Percentiles rank a stretch among this genome's conserved stretches.
Evolutionary conservation across 2,113 vertebrate species (phyloP).

Genomic region (Centropus unirufus): DNA sequence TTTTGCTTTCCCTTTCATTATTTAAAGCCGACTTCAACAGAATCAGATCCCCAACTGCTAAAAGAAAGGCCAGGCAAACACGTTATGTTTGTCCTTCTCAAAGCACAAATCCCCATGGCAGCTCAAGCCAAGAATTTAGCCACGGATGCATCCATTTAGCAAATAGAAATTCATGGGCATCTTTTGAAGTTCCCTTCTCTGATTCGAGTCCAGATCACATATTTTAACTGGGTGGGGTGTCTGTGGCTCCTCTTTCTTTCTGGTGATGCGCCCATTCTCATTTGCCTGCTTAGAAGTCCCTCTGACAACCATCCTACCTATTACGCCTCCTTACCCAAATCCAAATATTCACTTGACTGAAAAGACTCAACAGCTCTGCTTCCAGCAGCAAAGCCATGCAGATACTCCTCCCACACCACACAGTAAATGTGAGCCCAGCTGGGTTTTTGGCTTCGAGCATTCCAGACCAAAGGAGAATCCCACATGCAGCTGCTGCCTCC

Average conservation of each 20-base stretch:
- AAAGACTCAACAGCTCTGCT: not conserved
- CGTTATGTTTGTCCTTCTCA: not conserved
- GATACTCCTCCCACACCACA: fast-evolving
- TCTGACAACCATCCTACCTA: too few relatives aligned
- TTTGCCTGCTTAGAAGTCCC: too few relatives aligned
- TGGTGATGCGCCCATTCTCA: not conserved
- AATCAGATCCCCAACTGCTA: not conserved
- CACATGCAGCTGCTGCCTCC: fast-evolving
- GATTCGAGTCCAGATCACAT: not conserved
- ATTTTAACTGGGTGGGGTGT: not conserved
- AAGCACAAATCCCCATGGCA: not conserved
- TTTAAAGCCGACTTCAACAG: not conserved
- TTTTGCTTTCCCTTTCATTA: not conserved
- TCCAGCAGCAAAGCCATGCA: not conserved
- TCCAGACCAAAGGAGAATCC: not conserved
- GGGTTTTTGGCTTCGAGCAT: not conserved
- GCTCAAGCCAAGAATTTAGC: not conserved
- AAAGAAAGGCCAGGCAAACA: not conserved
- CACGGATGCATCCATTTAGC: not conserved
- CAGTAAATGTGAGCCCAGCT: fast-evolving
- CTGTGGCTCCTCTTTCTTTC: not conserved
- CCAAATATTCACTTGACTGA: not conserved
- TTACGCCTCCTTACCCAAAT: not conserved
- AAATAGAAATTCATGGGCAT: not conserved
- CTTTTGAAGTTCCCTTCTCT: not conserved